These are phyloP conservation scores for Poecilia velifera DNA, from an alignment of 2,797 vertebrate species.

Conservation along the genomic window DNA sequence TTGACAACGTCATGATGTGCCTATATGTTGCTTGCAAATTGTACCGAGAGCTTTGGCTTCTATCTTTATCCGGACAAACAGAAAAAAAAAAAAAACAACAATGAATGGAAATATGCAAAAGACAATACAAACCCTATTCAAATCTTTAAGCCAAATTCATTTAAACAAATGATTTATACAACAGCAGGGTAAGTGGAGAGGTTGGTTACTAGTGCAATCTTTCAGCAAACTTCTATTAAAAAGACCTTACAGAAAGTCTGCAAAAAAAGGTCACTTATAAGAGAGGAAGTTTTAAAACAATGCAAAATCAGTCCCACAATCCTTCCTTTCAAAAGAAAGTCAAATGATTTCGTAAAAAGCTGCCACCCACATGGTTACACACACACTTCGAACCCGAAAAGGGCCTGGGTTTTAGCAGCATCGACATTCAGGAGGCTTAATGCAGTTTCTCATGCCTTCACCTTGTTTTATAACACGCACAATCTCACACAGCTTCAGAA, in stretches of 20 bases:
- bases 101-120: conserved; percentile 72
- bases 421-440: conserved; percentile 56
- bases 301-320: conserved; percentile 45
- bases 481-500: conserved; percentile 19
- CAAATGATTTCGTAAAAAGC: conserved; percentile 50
- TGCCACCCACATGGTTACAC: conserved; percentile 32
- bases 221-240: not conserved
- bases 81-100: conserved; percentile 22
- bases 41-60: conserved; percentile 10
- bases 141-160: conserved; percentile 65
- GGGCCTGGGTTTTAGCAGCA: conserved; percentile 47
- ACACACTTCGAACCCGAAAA: conserved; percentile 34
- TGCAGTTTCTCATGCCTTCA: conserved; percentile 45
- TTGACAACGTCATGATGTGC: conserved; percentile 15
- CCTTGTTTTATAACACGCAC: not conserved
- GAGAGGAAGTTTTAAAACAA: conserved; percentile 7
- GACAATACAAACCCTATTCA: conserved; percentile 72
- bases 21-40: not conserved
- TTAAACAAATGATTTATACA: conserved; percentile 69
- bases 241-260: not conserved
- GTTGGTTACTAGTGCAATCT: conserved; percentile 16
- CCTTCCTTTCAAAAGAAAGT: conserved; percentile 57
- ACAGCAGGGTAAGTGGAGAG: conserved; percentile 15
- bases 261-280: not conserved
- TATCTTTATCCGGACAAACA: conserved; percentile 12